Base-by-base conservation (phyloP, 2,888 invertebrate genomes). In the Drosophila setosimentum region DNA sequence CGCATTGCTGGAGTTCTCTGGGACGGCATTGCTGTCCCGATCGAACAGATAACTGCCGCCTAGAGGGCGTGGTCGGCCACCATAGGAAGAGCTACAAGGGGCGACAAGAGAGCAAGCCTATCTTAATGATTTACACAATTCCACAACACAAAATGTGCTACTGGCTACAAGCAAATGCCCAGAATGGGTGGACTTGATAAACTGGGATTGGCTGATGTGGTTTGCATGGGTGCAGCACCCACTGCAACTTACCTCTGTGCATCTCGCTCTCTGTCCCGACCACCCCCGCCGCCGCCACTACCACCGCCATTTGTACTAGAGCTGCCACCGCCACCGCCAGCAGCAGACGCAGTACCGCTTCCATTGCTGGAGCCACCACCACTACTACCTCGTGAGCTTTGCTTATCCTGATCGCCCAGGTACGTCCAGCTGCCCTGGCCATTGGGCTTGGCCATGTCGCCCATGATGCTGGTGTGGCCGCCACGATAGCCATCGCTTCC, bases 51-150 rank as follows among this genome's bases (percentile, higher is more conserved):
- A 93, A 68, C 93, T 93, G 63, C 92, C 92, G 73, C 92, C 91
- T 92, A 93, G 75, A 79, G 92, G 92, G 73, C 92, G 91, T 75
- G 91, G 89, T 88, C 91, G 83, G 77, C 92, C 91, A 87, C 93
- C 92, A 86, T 93, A 93, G 88, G 92, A 79, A 93, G 92, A 80
- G 93, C 93, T 93, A 93, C 66, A 83, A 93, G 91, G 78, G 93
- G 93, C 78, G 93, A 92, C 76, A 93, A 90, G 64, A 93, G 92
- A 81, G 85, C 83, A 74, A 92, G 90, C 91, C 93, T 93, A 91
- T 89, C 81, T 93, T 90, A 93, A 93, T 93, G 87, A 79, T 78
- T 87, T 91, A 76, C 76, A 63, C 82, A 74, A 77, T 82, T 91
- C 92, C 42, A 3, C 11, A 32, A n/a, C 18, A 45, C 53, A 7